phyloP scores from a whole-genome alignment of 2,888 invertebrate species.

The Strigamia maritima region DNA sequence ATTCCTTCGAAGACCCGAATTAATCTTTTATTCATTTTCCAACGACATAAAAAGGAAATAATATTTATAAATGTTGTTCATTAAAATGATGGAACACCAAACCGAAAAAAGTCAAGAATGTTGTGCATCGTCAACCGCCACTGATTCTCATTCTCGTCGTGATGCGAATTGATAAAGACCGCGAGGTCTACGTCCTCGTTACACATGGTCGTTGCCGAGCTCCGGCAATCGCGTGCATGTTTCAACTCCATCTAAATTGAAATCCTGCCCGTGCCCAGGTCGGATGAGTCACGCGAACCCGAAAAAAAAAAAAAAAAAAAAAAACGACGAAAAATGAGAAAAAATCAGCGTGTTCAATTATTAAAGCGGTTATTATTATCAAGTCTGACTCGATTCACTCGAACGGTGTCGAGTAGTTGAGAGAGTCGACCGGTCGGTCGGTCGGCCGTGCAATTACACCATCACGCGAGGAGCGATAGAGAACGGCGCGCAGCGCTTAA shows the following conservation, averaged over 20 bases:
- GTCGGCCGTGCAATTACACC: background rate
- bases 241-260: background rate
- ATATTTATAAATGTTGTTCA: background rate
- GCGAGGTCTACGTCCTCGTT: slow-evolving; percentile 1
- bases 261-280: background rate
- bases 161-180: slow-evolving; percentile 26
- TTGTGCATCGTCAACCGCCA: background rate
- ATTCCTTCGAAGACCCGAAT: no score
- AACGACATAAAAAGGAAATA: no score
- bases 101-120: background rate
- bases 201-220: background rate
- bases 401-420: background rate
- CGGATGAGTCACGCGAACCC: background rate
- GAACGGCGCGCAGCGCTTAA: no score
- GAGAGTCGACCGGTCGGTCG: no score
- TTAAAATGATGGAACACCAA: background rate
- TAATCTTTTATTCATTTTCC: no score
- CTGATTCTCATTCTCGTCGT: slow-evolving; percentile 20
- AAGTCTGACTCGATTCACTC: background rate
- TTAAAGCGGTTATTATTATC: slow-evolving; percentile 17
- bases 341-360: background rate
- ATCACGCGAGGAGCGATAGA: background rate
- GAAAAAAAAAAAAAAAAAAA: no score
- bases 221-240: background rate
- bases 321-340: background rate